These are phyloP conservation scores for Myotis myotis DNA, from an alignment of 2,797 vertebrate genomes.

Conservation along the genomic window DNA sequence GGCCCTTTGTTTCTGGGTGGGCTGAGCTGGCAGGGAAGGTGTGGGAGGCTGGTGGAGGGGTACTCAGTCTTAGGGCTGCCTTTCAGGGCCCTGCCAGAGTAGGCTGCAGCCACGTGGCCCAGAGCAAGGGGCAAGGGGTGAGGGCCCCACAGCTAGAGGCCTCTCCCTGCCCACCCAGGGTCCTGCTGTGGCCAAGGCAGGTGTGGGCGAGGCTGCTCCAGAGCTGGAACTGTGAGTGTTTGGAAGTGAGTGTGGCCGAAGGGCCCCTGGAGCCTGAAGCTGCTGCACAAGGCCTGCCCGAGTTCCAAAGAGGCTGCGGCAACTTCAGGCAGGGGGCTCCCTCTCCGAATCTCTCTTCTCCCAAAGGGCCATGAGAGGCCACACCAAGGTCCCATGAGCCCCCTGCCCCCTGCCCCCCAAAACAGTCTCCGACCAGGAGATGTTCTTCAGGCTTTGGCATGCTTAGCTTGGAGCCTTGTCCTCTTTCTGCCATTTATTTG, in stretches of 20 bases:
- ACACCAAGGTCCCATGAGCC: no score
- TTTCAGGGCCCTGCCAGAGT: background rate
- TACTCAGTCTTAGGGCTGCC: background rate
- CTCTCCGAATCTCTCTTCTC: background rate
- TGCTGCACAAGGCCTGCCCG: background rate
- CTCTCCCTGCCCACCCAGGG: background rate
- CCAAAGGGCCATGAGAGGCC: background rate
- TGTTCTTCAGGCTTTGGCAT: background rate
- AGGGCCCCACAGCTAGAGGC: background rate
- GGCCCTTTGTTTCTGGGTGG: background rate
- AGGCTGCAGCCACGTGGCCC: background rate
- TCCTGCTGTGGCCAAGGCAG: background rate
- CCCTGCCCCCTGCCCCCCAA: background rate
- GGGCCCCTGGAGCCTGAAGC: background rate
- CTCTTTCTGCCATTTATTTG: background rate
- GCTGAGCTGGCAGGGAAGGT: background rate
- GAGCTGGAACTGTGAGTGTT: background rate
- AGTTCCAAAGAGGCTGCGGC: background rate
- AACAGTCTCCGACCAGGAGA: background rate
- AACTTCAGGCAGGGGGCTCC: background rate
- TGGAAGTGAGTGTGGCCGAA: background rate
- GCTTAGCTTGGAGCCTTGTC: background rate
- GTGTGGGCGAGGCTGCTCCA: background rate
- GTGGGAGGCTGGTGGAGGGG: background rate
- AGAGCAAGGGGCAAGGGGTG: background rate